phyloP scores from a whole-genome alignment of 2,888 invertebrate species.

The Campoplex capitator region DNA sequence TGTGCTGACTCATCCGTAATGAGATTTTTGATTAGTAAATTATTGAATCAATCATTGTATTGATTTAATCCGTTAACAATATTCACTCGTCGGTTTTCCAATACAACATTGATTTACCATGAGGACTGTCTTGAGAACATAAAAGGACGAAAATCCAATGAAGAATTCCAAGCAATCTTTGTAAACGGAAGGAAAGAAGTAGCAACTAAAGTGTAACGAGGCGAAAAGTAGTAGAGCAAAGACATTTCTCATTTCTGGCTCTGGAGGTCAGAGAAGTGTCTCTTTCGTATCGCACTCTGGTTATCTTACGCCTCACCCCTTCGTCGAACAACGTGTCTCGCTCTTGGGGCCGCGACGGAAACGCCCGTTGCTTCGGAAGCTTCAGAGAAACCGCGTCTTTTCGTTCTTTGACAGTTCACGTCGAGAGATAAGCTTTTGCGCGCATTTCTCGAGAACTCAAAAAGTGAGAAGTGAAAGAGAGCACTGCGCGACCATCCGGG shows the following conservation, averaged over 20 bases:
- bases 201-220: conserved; percentile 47
- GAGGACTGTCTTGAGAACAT: not conserved
- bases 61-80: not conserved
- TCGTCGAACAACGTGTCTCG: conserved; percentile 37
- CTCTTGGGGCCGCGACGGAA: conserved; percentile 67
- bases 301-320: conserved; percentile 77
- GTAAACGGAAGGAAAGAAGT: conserved; percentile 26
- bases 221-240: conserved; percentile 71
- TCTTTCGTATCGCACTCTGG: conserved; percentile 58
- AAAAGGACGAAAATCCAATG: not conserved
- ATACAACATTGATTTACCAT: not conserved
- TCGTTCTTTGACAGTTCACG: conserved; percentile 83
- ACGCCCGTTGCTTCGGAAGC: conserved; percentile 77
- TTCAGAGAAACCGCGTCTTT: conserved; percentile 74
- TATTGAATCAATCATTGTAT: not conserved
- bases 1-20: conserved; percentile 10
- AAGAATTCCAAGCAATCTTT: conserved; percentile 20
- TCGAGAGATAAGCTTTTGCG: conserved; percentile 81
- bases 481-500: conserved; percentile 57
- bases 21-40: conserved; percentile 15
- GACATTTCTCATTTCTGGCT: conserved; percentile 84
- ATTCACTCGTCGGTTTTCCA: not conserved
- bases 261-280: conserved; percentile 72
- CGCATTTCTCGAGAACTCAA: conserved; percentile 51
- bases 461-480: conserved; percentile 66